Evolutionary conservation across 2,797 vertebrate genomes (phyloP).

Genomic region (Cynopterus sphinx): DNA sequence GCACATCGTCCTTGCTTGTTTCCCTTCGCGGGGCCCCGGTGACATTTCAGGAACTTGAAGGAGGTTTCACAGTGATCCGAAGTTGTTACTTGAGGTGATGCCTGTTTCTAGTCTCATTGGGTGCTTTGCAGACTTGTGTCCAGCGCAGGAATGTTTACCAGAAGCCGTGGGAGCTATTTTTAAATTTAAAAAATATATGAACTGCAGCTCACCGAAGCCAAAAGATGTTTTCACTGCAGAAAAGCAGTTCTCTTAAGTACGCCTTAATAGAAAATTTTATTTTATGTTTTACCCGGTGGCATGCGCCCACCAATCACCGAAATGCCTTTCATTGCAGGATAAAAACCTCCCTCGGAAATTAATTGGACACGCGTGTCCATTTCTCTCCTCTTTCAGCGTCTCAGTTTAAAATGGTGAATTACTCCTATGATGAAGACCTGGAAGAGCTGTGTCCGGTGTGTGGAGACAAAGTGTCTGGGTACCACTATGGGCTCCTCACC

Average conservation of each 20-base stretch:
- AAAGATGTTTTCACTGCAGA: not conserved
- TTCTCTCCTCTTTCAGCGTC: slow-evolving; percentile 87
- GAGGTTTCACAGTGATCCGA: not conserved
- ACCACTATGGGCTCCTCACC: slow-evolving; percentile 98
- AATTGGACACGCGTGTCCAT: not conserved
- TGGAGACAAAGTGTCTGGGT: slow-evolving; percentile 99
- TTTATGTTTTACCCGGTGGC: not conserved
- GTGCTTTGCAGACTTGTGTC: not conserved
- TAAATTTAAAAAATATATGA: not conserved
- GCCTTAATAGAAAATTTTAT: not conserved
- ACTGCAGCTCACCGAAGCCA: not conserved
- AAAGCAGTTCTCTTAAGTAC: not conserved
- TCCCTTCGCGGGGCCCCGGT: not conserved
- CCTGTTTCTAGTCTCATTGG: not conserved
- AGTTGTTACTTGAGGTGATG: not conserved
- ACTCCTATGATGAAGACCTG: slow-evolving; percentile 98
- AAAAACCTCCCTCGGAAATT: not conserved
- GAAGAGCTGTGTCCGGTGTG: slow-evolving; percentile 99
- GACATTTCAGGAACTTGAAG: not conserved
- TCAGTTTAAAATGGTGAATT: slow-evolving; percentile 99
- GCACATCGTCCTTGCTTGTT: not conserved
- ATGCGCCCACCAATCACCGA: not conserved
- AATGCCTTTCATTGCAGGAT: not conserved
- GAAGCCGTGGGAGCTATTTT: slow-evolving; percentile 29
- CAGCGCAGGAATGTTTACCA: not conserved